Base-by-base conservation (phyloP, 2,888 invertebrate species). In the Metalampra italica region DNA sequence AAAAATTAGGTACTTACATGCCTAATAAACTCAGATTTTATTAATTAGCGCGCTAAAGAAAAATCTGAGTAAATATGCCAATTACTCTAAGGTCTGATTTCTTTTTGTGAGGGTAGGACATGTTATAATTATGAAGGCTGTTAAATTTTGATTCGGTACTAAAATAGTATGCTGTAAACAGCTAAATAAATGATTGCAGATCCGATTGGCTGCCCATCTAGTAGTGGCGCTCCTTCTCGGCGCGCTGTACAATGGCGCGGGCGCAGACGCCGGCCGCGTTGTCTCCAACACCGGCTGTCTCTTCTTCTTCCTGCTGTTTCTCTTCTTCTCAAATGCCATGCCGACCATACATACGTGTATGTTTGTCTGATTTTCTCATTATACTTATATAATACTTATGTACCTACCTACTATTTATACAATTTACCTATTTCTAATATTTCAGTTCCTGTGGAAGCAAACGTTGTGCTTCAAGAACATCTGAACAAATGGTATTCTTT, bases 401-500 rank as follows among this genome's bases (percentile, higher is more conserved):
- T 22, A 22, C 22, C 22, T 22, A 22, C 38, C 12, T 12, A 4
- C 5, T n/a, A 37, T 37, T 4, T 11, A 40, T 22, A n/a, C 43
- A 30, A n/a, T n/a, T n/a, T n/a, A n/a, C n/a, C n/a, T n/a, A n/a
- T n/a, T n/a, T n/a, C n/a, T n/a, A 34, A 45, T 46, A 46, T 79
- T 88, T 68, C 62, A 95, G 95, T 95, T 82, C 95, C 95, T 0
- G 80, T 91, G 38, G 95, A 95, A 79, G 92, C 94, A 59, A 89
- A 91, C 7, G 94, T 95, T 4, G 93, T 95, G 56, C 78, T 93
- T 3, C 88, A 94, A 64, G 95, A 95, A 68, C 93, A 94, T 71
- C 83, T 93, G 22, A 95, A 95, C 74, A 93, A 93, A 71, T 95
- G 95, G 95, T 95, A 95, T 71, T 92, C 92, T 8, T 73, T 95